phyloP scores from a whole-genome alignment of 1,140 invertebrate species.

The Bacillus rossius region DNA sequence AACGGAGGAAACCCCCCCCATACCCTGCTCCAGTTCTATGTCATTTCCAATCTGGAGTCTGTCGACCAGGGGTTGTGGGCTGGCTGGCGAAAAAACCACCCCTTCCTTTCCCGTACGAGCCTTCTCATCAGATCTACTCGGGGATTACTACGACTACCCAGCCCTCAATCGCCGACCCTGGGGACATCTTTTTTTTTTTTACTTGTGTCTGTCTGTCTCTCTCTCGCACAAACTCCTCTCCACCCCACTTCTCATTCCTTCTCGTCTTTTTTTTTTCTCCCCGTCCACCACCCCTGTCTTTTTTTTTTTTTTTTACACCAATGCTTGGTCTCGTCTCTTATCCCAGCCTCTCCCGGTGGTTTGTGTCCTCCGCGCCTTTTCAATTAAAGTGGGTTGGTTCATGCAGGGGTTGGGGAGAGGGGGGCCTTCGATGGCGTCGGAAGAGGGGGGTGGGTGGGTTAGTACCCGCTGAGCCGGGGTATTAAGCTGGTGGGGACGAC shows the following conservation, averaged over 20 bases:
- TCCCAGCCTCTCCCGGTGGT: background rate
- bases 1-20: too few species aligned
- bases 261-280: background rate
- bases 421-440: background rate
- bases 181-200: too few species aligned
- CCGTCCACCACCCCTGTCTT: background rate
- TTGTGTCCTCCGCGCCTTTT: constrained; percentile 5
- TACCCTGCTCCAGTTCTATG: background rate
- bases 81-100: too few species aligned
- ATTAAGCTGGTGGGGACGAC: background rate
- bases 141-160: background rate
- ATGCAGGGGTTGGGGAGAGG: background rate
- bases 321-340: background rate
- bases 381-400: constrained; percentile 4
- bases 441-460: too few species aligned
- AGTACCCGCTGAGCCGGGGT: too few species aligned
- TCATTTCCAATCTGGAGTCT: constrained; percentile 7
- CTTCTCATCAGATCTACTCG: constrained; percentile 7
- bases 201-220: too few species aligned
- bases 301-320: constrained; percentile 4
- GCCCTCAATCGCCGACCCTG: too few species aligned
- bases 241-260: too few species aligned
- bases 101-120: background rate
- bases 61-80: background rate
- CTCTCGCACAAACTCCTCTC: too few species aligned